Conservation (phyloP, 2,113 vertebrate genomes). For the Anolis carolinensis region DNA sequence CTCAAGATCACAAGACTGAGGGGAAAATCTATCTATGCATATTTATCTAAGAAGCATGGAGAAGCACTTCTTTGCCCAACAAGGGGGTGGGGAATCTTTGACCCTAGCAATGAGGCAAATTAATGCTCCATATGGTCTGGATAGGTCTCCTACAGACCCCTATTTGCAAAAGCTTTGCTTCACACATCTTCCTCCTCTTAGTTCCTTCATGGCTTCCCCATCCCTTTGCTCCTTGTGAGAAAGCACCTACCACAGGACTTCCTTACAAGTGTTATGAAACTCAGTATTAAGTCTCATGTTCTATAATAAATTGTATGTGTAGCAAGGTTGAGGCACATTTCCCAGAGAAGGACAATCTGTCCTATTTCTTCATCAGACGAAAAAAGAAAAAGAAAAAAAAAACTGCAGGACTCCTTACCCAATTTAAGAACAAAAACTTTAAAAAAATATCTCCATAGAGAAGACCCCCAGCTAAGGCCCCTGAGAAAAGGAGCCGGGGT, state of each 20-base stretch:
- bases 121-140: conserved; percentile 24
- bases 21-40: conserved; percentile 30
- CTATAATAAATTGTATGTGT: conserved; percentile 10
- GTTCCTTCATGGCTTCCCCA: conserved; percentile 31
- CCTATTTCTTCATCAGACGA: conserved; percentile 58
- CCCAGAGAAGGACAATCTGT: conserved; percentile 61
- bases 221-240: conserved; percentile 43
- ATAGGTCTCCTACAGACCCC: conserved; percentile 13
- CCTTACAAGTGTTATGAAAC: conserved; percentile 49
- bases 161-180: conserved; percentile 23
- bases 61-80: conserved; percentile 36
- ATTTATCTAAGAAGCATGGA: neutral
- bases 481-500: conserved; percentile 68
- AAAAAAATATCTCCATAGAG: conserved; percentile 63
- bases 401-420: conserved; percentile 74
- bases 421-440: conserved; percentile 64
- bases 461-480: conserved; percentile 74
- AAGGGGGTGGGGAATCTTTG: conserved; percentile 1
- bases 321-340: conserved; percentile 45
- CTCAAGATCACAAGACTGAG: conserved; percentile 38
- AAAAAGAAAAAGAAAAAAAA: conserved; percentile 21
- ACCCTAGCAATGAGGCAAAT: conserved; percentile 32
- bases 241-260: conserved; percentile 41
- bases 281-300: conserved; percentile 55
- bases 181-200: conserved; percentile 37